Percentiles rank a stretch among this genome's conserved stretches.
Evolutionary conservation across 92 coral and sea anemone genomes (phyloP).

Genomic region (Phenganax marumi): DNA sequence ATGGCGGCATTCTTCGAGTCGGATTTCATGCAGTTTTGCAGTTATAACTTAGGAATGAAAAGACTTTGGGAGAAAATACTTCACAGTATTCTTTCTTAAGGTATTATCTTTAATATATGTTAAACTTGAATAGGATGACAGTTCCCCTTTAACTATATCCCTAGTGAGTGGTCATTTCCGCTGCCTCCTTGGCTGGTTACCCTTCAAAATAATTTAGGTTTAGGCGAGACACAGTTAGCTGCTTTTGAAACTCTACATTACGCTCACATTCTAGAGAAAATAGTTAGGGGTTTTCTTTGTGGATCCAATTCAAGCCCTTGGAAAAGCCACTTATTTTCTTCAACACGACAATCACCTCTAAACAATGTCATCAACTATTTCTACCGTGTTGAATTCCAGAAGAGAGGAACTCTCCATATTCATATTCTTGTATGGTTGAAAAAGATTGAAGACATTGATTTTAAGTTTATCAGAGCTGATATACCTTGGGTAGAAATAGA

Average conservation of each 20-base stretch:
- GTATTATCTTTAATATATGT: too few relatives aligned
- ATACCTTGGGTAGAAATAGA: slow-evolving; percentile 20
- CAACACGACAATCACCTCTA: too few relatives aligned
- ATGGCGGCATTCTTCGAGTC: too few relatives aligned
- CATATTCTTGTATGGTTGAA: slow-evolving; percentile 34
- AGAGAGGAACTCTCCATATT: slow-evolving; percentile 37
- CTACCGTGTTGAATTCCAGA: not conserved
- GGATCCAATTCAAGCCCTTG: slow-evolving; percentile 22
- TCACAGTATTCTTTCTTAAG: too few relatives aligned
- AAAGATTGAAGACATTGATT: not conserved
- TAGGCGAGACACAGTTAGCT: not conserved
- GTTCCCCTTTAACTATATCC: not conserved
- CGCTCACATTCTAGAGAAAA: not conserved
- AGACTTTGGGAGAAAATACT: too few relatives aligned
- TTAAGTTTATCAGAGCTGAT: slow-evolving; percentile 2
- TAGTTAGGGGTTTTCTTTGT: slow-evolving; percentile 17
- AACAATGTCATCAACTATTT: not conserved
- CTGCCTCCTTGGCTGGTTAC: not conserved
- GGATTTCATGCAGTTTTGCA: too few relatives aligned
- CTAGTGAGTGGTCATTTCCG: slow-evolving; percentile 21
- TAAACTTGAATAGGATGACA: too few relatives aligned
- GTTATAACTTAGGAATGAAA: too few relatives aligned
- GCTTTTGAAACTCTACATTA: not conserved
- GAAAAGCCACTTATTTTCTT: not conserved
- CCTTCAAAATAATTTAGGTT: not conserved